A percentile compares a stretch with the other conserved stretches of the same genome.
phyloP scores from a whole-genome alignment of 2,797 vertebrate genomes.

The Hippoglossus hippoglossus region DNA sequence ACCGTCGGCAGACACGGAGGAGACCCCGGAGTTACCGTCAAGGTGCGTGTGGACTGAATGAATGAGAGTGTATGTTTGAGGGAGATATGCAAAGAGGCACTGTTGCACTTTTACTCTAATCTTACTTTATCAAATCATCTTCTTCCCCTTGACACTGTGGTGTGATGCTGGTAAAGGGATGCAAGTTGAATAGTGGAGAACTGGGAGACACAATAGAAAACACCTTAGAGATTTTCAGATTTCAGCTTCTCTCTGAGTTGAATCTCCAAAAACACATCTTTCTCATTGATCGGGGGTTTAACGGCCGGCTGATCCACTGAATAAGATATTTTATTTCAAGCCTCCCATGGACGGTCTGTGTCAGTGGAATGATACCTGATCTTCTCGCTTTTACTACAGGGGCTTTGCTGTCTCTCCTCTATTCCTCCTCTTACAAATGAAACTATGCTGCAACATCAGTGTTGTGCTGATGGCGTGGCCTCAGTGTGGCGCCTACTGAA shows the following conservation, averaged over 20 bases:
- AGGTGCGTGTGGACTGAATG: conserved; percentile 60
- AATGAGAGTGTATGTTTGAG: not conserved
- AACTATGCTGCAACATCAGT: conserved; percentile 12
- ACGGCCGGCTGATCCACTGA: conserved; percentile 25
- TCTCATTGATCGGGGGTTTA: conserved; percentile 44
- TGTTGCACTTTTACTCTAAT: conserved; percentile 11
- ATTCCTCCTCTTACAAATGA: conserved; percentile 26
- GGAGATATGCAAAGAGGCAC: conserved; percentile 2
- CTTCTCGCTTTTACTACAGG: conserved; percentile 9
- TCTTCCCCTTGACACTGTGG: not conserved
- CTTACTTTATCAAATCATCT: not conserved
- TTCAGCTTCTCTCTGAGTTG: conserved; percentile 26
- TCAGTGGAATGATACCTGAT: conserved; percentile 33
- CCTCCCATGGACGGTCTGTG: conserved; percentile 23
- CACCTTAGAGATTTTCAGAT: conserved; percentile 30
- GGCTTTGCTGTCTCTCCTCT: conserved; percentile 11
- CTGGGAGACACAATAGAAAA: conserved; percentile 16
- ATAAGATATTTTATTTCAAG: conserved; percentile 40
- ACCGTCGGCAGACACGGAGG: conserved; percentile 83
- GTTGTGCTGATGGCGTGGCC: conserved; percentile 6
- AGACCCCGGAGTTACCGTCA: conserved; percentile 80
- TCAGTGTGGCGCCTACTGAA: conserved; percentile 25
- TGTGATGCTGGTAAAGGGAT: conserved; percentile 7
- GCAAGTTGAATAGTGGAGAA: not conserved
- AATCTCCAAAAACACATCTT: conserved; percentile 27